These are phyloP conservation scores for Oryzias woworae DNA, from an alignment of 2,113 vertebrate genomes.

Conservation along the genomic window DNA sequence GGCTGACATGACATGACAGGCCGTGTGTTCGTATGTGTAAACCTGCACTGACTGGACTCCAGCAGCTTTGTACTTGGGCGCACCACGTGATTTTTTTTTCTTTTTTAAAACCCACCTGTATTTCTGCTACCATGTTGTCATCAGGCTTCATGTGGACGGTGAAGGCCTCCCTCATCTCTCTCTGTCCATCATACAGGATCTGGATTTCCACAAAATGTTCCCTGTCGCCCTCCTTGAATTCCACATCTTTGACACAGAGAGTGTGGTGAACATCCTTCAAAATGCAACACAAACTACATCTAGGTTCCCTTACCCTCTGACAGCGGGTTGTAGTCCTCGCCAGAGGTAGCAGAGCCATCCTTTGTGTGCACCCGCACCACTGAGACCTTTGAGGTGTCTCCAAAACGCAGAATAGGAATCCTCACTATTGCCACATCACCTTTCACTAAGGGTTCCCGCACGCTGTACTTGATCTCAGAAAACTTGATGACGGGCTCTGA, in stretches of 20 bases:
- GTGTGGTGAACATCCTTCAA: constrained; percentile 7
- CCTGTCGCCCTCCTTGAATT: constrained; percentile 82
- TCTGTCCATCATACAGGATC: constrained; percentile 82
- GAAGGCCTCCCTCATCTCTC: constrained; percentile 87
- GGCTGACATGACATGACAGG: constrained; percentile 51
- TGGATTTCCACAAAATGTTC: constrained; percentile 84
- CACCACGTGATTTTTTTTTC: neutral
- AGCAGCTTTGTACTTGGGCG: constrained; percentile 10
- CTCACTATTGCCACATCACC: constrained; percentile 75
- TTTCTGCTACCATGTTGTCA: constrained; percentile 86
- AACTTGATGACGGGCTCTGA: constrained; percentile 83
- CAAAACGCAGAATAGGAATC: constrained; percentile 78
- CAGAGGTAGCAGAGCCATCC: constrained; percentile 86
- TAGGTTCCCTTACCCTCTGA: constrained; percentile 77
- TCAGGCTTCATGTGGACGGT: constrained; percentile 85
- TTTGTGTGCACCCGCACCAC: constrained; percentile 85
- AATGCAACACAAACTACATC: neutral
- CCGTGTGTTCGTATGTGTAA: constrained; percentile 50
- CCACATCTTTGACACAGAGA: constrained; percentile 71
- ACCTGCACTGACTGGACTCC: constrained; percentile 14
- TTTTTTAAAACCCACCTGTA: constrained; percentile 74
- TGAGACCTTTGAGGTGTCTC: constrained; percentile 84
- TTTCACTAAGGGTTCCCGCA: constrained; percentile 80
- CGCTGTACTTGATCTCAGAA: constrained; percentile 83
- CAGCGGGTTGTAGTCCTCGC: constrained; percentile 85